phyloP scores from a whole-genome alignment of 2,797 vertebrate species.

The Tarsius wallacei region DNA sequence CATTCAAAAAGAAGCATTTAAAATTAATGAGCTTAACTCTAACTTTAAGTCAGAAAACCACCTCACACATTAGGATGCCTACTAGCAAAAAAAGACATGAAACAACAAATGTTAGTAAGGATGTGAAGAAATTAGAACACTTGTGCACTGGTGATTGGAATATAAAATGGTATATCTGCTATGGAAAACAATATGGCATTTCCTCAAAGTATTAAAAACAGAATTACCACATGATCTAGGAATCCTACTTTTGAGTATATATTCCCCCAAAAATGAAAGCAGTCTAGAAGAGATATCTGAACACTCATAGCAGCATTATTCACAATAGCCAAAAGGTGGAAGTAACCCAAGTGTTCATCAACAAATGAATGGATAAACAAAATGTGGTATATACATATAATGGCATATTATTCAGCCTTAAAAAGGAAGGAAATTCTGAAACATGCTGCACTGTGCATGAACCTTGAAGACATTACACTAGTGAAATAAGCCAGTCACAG shows the following conservation, averaged over 20 bases:
- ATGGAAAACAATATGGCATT: not conserved
- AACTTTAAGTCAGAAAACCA: conserved; percentile 28
- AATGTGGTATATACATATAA: not conserved
- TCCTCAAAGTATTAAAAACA: conserved; percentile 47
- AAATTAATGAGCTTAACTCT: conserved; percentile 4
- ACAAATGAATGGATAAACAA: not conserved
- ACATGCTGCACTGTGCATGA: not conserved
- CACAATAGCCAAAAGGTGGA: not conserved
- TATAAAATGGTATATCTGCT: not conserved
- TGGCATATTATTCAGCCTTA: not conserved
- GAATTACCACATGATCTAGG: not conserved
- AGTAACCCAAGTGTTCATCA: not conserved
- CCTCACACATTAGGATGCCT: not conserved
- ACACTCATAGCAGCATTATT: not conserved
- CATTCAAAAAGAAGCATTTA: not conserved
- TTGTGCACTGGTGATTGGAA: not conserved
- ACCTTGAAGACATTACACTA: not conserved
- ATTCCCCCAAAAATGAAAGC: not conserved
- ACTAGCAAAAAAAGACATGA: not conserved
- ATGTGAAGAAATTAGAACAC: not conserved
- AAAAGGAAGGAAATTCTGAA: not conserved
- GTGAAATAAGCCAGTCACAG: not conserved
- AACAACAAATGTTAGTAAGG: not conserved
- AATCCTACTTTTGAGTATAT: not conserved
- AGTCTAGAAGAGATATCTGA: not conserved